These are phyloP conservation scores for Amia ocellicauda DNA, from an alignment of 2,113 vertebrate species.

Conservation along the genomic window DNA sequence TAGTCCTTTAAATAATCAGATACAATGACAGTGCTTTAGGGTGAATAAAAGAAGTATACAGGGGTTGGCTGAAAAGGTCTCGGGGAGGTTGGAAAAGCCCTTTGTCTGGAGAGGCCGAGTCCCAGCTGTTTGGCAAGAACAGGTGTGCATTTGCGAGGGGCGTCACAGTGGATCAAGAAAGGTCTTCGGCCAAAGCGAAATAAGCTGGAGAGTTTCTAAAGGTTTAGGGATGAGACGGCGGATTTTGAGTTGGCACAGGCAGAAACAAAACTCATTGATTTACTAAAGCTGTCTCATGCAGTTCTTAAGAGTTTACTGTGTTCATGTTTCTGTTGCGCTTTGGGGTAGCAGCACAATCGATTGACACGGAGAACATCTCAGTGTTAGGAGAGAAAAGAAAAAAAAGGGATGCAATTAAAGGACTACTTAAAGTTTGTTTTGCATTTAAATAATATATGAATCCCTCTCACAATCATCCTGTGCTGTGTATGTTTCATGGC, in stretches of 20 bases:
- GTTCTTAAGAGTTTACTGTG: background rate
- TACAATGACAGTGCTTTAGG: too few species aligned
- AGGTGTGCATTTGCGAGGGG: slow-evolving; percentile 55
- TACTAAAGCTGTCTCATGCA: background rate
- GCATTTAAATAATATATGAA: too few species aligned
- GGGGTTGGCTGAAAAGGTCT: background rate
- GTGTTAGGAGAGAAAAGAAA: too few species aligned
- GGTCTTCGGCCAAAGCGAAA: slow-evolving; percentile 43
- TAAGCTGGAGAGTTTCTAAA: background rate
- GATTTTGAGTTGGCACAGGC: background rate
- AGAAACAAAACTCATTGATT: background rate
- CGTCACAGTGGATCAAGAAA: slow-evolving; percentile 58
- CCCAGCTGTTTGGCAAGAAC: slow-evolving; percentile 48
- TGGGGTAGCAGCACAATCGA: too few species aligned
- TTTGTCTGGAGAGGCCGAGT: slow-evolving; percentile 5
- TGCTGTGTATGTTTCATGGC: too few species aligned
- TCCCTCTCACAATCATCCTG: too few species aligned
- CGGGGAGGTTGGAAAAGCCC: background rate
- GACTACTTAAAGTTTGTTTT: too few species aligned
- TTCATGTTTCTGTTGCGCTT: background rate
- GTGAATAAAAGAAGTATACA: too few species aligned
- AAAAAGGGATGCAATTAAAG: too few species aligned
- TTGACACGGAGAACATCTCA: too few species aligned
- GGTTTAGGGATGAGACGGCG: background rate
- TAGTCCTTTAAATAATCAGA: too few species aligned